A percentile compares a stretch with the other conserved stretches of the same genome.
phyloP scores from a whole-genome alignment of 64 coral and sea anemone genomes.

The Hydrozoanthus tunicans region DNA sequence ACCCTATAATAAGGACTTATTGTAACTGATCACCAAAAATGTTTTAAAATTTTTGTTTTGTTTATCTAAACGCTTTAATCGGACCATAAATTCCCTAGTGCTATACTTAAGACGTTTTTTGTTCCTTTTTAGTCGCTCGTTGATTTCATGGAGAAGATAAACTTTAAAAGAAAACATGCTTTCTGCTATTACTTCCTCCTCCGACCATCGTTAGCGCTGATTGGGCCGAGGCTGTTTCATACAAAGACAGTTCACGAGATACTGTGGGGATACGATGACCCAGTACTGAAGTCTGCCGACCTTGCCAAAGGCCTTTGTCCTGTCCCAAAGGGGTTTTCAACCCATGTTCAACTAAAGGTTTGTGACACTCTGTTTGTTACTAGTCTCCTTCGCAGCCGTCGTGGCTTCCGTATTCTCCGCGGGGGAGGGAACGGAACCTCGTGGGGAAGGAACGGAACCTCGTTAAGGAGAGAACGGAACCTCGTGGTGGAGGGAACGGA shows the following conservation, averaged over 20 bases:
- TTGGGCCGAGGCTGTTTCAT: conserved; percentile 15
- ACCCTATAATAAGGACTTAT: no score
- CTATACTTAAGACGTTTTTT: not conserved
- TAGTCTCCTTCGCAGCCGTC: no score
- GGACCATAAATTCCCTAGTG: no score
- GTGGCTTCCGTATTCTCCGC: no score
- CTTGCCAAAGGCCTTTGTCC: conserved; percentile 11
- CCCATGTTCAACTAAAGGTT: conserved; percentile 32
- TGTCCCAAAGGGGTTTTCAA: conserved; percentile 23
- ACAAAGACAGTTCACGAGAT: conserved; percentile 44
- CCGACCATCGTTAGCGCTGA: conserved; percentile 20
- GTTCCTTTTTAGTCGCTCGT: not conserved
- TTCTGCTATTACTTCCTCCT: conserved; percentile 41
- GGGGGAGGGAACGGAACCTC: no score
- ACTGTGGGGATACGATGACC: conserved; percentile 37
- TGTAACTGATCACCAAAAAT: no score
- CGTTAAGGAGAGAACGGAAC: no score
- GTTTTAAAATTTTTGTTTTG: no score
- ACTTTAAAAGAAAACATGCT: conserved; percentile 15
- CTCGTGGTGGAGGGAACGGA: no score
- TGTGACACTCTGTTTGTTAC: no score
- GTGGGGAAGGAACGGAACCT: no score
- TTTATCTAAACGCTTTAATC: no score
- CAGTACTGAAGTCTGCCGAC: conserved; percentile 10
- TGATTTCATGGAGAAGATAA: conserved; percentile 40